A percentile compares a stretch with the other conserved stretches of the same genome.
Evolutionary conservation across 2,113 vertebrate species (phyloP).

Genomic region (Saccopteryx bilineata): DNA sequence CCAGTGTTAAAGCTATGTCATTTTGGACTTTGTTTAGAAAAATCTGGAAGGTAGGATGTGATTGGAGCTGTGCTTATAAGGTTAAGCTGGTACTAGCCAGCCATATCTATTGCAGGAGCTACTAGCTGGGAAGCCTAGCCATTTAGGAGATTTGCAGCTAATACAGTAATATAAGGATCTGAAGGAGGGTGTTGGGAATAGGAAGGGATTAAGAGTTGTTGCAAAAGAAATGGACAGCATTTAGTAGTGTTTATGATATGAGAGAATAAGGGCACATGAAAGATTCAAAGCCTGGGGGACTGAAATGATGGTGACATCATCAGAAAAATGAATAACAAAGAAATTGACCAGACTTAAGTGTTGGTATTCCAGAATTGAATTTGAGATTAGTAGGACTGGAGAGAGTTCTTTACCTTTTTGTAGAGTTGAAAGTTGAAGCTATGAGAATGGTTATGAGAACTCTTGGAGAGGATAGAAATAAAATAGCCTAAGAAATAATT

Average conservation of each 20-base stretch:
- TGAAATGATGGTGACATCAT: neutral
- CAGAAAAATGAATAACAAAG: neutral
- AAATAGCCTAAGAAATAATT: neutral
- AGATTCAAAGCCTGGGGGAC: neutral
- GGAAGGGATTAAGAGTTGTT: neutral
- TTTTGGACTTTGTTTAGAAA: constrained; percentile 36
- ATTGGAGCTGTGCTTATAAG: neutral
- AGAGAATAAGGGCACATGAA: neutral
- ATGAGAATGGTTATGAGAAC: neutral
- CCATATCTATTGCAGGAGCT: neutral
- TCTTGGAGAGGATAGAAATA: neutral
- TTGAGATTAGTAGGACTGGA: neutral
- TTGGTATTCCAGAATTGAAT: neutral
- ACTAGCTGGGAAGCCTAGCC: neutral
- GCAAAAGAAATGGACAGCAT: neutral
- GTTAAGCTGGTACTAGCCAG: neutral
- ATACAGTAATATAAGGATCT: neutral
- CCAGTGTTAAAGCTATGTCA: neutral
- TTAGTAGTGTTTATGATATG: neutral
- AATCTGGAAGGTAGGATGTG: neutral
- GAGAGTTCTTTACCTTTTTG: neutral
- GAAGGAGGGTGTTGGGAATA: neutral
- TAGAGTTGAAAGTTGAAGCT: neutral
- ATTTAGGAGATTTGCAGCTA: neutral
- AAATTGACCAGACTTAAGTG: neutral